Base-by-base conservation (phyloP, 2,888 invertebrate genomes). In the Galeruca laticollis region DNA sequence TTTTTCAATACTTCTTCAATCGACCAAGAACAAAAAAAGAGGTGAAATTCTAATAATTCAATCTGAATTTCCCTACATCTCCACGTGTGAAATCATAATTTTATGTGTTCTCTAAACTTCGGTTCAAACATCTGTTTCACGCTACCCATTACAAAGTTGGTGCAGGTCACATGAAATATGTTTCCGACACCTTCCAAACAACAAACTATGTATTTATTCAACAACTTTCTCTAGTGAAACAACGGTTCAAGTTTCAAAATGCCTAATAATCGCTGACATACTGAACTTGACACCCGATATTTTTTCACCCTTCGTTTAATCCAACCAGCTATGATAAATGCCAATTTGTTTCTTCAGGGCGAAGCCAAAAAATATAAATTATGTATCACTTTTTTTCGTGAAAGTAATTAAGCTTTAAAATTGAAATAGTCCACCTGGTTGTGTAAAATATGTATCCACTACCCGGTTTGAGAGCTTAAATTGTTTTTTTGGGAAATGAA, bases 231-330 rank as follows among this genome's bases (percentile, higher is more conserved):
- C 54, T 8, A 31, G 54, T 54, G 13, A 18, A 54, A 54, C 54
- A 54, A 54, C 26, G 13, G 54, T 26, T 54, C 54, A 10, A 31
- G 18, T 54, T 54, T 52, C 52, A 31, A 18, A 35, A 57, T 10
- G 8, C 15, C n/a, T 31, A 31, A 54, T 33, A 26, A 47, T 43
- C 26, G 21, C 51, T 37, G 63, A 63, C 63, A 35, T 52, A 15
- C 35, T 56, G 56, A 64, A 64, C 56, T 57, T 64, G 64, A 64
- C 43, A 64, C 64, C 43, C 40, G 31, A 64, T 47, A 64, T 56
- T 21, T 64, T 43, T 43, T 10, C 43, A 57, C 49, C 65, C 31
- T 65, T 47, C 47, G 2, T 47, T 47, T 18, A 47, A 47, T 47
- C 18, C 47, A n/a, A 47, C 8, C 47, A 2, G 15, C 9, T 18